Base-by-base conservation (phyloP, 53 echinoderm and acorn worm species). In the Paelopatides confundens region DNA sequence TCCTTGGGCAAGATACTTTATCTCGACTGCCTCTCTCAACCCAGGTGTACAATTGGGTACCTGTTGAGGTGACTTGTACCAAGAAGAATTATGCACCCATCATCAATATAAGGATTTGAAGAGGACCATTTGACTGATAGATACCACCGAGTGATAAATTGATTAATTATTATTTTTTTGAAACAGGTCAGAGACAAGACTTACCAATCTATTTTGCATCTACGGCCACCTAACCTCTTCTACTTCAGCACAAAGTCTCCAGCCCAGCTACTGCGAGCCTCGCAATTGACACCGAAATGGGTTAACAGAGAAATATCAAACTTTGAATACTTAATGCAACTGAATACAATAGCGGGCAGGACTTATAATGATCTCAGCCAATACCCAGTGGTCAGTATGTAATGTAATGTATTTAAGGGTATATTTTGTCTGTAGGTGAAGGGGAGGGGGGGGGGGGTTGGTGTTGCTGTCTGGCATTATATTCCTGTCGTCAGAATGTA, bases 291-390 rank as follows among this genome's bases (percentile, higher is more conserved):
- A 23, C 93, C 85, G 86, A 99, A 99, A 53, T 99, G 99, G 99
- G 90, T 96, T 12, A 83, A 85, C 53, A 63, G 99, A 29, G 99
- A 99, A 65, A 95, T 99, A 92, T 93, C 94, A 62, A 99, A 99
- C 96, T 99, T 99, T 96, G 99, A 99, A 63, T 99, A 99, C 74
- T 69, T 99, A 77, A 99, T 99, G 99, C 99, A 99, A 47, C 93
- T 99, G 14, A 99, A 99, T 69, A 99, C 99, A 48, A 99, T 99
- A 31, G 99, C 99, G 27, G 99, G 99, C 23, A 83, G 99, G 83
- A 96, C 96, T 0, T 99, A 99, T 88, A 99, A 99, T 69, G 99
- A 99, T 35, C 94, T 99, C 34, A 99, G 95, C 91, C 99, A 99
- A 71, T 99, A 99, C 64, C 99, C 95, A 14, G 99, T 99, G 87